Base-by-base conservation (phyloP, 2,797 vertebrate genomes). In the Mustela erminea region DNA sequence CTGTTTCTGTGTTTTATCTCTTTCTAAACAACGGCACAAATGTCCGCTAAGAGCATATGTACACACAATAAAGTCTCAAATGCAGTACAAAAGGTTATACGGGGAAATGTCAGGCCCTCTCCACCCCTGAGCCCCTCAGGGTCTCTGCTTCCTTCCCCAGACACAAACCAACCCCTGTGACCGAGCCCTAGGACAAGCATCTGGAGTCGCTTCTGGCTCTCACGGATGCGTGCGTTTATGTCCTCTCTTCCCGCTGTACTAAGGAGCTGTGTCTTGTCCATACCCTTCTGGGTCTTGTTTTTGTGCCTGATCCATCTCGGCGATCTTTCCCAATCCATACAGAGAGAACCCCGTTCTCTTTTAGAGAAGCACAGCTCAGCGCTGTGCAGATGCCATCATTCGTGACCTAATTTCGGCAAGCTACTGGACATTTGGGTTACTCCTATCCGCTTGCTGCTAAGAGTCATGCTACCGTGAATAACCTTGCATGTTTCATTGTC, bases 181-280 rank as follows among this genome's bases (percentile, higher is more conserved):
- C 83, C 2, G 43, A 72, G 60, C 0, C 13, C 38, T 6, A 1
- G 7, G 58, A 17, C 6, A 2, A 32, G 7, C 12, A 0, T 5
- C 27, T 0, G 1, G n/a, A 27, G 54, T 1, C 0, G 5, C 5
- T 0, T 2, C 2, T 1, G 0, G 14, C 12, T 29, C 56, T 17
- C 0, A 60, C 4, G 1, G 9, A 32, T 12, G 1, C 0, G 0
- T 0, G 3, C 0, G 3, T 10, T 21, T 9, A 9, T 0, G 1
- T 1, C 18, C 52, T 0, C 0, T 46, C 21, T 68, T 6, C 27
- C n/a, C 38, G 0, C 0, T 4, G 72, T 29, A n/a, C 43, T 1
- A 1, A 5, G 5, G 3, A 3, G 21, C 3, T 4, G 7, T 0
- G 29, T 9, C n/a, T 17, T 0, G 0, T 7, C 3, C 12, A 0